Evolutionary conservation across 2,797 vertebrate genomes (phyloP), one percentile per base, ranked within the genome.

Genomic region (Myotis planiceps): DNA sequence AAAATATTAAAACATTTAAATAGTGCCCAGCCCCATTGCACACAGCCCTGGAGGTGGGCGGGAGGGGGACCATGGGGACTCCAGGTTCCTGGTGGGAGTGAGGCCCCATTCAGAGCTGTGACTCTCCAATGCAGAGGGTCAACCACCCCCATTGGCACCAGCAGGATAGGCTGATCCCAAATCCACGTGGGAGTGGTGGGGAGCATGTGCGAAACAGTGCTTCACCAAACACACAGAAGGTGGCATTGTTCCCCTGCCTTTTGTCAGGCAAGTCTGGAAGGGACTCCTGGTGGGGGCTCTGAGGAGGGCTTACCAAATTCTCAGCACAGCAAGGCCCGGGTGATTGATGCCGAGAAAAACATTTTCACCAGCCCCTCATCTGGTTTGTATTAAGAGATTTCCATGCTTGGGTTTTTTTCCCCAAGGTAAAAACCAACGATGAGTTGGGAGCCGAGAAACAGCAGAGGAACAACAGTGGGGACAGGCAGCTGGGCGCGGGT

Each of bases 371-470:
- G 66, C 27, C 32, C 76, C 90, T 42, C 97, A 97, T 97, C 96
- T 97, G 97, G 92, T 95, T 96, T 88, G 60, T 72, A 92, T 97
- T 97, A 97, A n/a, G 74, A 90, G 79, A 92, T 63, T 95, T 97
- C 87, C 92, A 91, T 76, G 92, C 92, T 86, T 92, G 69, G 53
- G 2, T 27, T 94, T 88, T 80, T 42, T 60, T 29, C 12, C 2
- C 86, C 58, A 95, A 93, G 95, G 90, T 96, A 78, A 94, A 94
- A 97, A 65, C 65, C 6, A 2, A 78, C n/a, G 51, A 75, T 80
- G 87, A 83, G 45, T 72, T 32, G 78, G 81, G 94, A 78, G 79
- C 12, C 1, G 51, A 90, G 78, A 88, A 90, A 72, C 42, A 82
- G 63, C 5, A 65, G 92, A 51, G 85, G 79, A 88, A 76, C 42